Percentiles rank a stretch among this genome's conserved stretches.
Conservation (phyloP, 2,113 vertebrate genomes). For the Seriola dumerili region DNA sequence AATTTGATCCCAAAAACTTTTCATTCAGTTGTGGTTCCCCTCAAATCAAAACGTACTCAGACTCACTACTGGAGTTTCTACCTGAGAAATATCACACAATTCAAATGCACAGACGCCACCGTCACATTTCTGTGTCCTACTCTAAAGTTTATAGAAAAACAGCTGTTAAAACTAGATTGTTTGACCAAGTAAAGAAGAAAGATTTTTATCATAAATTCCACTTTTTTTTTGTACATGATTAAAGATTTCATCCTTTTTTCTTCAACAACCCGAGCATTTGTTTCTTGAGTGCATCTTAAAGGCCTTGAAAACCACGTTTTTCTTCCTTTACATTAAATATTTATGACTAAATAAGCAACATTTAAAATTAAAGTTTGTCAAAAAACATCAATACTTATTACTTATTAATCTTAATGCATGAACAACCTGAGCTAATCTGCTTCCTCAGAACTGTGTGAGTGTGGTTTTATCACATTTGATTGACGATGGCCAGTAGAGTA, state of each 20-base stretch:
- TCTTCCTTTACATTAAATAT: background rate
- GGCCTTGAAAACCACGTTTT: background rate
- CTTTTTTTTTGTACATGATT: too few relatives aligned
- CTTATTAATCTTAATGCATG: background rate
- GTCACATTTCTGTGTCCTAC: background rate
- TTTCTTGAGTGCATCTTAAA: background rate
- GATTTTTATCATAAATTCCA: background rate
- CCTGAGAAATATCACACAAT: slow-evolving; percentile 3
- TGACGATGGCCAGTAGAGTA: background rate
- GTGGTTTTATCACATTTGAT: background rate
- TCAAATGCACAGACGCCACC: background rate
- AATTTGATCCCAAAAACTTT: background rate
- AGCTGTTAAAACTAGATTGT: background rate
- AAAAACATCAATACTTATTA: background rate
- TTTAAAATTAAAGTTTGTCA: background rate
- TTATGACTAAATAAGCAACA: background rate
- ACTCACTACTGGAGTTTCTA: background rate
- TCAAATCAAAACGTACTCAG: background rate
- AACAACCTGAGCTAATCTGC: background rate
- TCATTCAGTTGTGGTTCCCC: background rate
- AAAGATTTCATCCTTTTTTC: background rate
- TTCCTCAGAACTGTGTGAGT: background rate
- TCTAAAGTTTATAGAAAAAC: too few relatives aligned
- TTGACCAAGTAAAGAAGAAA: background rate
- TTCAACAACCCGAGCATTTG: background rate